These are phyloP conservation scores for Mus spicilegus DNA, from an alignment of 2,113 vertebrate species.

Conservation along the genomic window DNA sequence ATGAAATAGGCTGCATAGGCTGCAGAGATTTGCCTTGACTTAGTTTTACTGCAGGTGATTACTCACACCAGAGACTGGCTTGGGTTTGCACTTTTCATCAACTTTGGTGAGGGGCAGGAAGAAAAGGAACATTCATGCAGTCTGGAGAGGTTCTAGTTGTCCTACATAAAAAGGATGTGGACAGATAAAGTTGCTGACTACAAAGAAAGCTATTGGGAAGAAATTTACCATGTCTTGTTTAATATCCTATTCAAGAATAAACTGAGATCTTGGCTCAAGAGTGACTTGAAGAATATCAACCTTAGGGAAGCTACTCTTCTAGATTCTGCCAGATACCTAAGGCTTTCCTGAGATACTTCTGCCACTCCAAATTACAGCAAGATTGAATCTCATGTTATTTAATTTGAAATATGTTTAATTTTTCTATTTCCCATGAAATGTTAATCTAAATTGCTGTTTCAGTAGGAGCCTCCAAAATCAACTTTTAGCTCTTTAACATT, in stretches of 20 bases:
- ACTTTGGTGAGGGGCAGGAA: neutral
- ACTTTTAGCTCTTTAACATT: slow-evolving; percentile 1
- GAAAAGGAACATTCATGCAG: slow-evolving; percentile 20
- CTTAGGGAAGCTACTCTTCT: neutral
- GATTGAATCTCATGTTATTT: neutral
- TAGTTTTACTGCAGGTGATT: slow-evolving; percentile 36
- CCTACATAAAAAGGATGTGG: slow-evolving; percentile 43
- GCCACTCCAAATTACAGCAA: neutral
- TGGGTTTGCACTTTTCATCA: slow-evolving; percentile 41
- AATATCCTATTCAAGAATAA: slow-evolving; percentile 54
- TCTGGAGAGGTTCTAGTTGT: slow-evolving; percentile 41
- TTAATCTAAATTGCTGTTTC: slow-evolving; percentile 23
- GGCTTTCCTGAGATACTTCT: neutral
- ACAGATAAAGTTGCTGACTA: slow-evolving; percentile 43
- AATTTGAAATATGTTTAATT: slow-evolving; percentile 35
- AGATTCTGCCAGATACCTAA: slow-evolving; percentile 15
- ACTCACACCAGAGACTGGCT: slow-evolving; percentile 33
- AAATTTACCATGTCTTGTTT: slow-evolving; percentile 16
- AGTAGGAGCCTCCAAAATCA: neutral
- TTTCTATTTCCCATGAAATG: neutral
- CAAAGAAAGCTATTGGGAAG: slow-evolving; percentile 35
- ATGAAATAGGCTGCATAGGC: slow-evolving; percentile 56
- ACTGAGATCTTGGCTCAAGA: slow-evolving; percentile 48
- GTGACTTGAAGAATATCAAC: slow-evolving; percentile 46
- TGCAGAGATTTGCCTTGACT: slow-evolving; percentile 55